Base-by-base conservation (phyloP, 2,113 vertebrate genomes). In the Xiphorhynchus elegans region DNA sequence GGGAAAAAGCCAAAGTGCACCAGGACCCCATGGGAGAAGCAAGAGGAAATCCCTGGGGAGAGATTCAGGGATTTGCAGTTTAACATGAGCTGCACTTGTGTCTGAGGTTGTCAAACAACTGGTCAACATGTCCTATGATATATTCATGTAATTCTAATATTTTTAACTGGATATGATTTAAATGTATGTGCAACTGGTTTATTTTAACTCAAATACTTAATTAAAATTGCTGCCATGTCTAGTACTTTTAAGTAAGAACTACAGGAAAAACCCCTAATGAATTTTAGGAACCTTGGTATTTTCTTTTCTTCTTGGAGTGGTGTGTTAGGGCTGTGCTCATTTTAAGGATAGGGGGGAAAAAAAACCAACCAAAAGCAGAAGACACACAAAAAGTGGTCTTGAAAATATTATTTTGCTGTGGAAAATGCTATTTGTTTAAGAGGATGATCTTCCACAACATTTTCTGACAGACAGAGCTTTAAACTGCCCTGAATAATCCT, bases 331-430 rank as follows among this genome's bases (percentile, higher is more conserved):
- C 16, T 63, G 31, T 21, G 37, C 40, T 74, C 39, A 26, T 67
- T 87, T 80, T 56, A 64, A 62, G 24, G 15, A n/a, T 0, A 42
- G 19, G 6, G 2, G 72, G 50, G n/a, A 50, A 46, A 46, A 47
- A 15, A 1, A 0, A 3, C 25, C 49, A 20, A 2, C 5, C 15
- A 29, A 79, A 83, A 46, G 2, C 24, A 44, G 35, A 59, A 76
- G 8, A 88, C 28, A 70, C 6, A 42, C 7, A 82, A n/a, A 76
- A 55, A 2, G 42, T 55, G 2, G 35, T 52, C 47, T 56, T 47
- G 50, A 1, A 67, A 75, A 11, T 16, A 28, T 3, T 52, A 19
- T 19, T 75, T 18, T 74, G 10, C 21, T 15, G 70, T 1, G 2
- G 25, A 50, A 92, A 83, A 86, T 21, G 0, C 37, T 49, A 74